These are phyloP conservation scores for Drosophila sp. DNA, from an alignment of 1,140 invertebrate species.

Conservation along the genomic window DNA sequence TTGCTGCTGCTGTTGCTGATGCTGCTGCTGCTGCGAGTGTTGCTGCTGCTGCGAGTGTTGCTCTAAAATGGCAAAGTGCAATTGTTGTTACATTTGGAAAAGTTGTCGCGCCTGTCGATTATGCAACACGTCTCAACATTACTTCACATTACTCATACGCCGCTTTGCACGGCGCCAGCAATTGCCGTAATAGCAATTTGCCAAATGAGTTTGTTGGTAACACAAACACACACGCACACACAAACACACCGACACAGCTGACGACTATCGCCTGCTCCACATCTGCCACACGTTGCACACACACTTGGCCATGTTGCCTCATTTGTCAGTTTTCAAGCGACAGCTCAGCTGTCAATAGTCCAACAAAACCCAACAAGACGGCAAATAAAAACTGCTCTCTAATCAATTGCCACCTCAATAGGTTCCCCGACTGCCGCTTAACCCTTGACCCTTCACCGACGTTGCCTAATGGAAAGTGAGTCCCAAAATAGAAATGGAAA, in stretches of 20 bases:
- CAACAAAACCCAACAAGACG: not conserved
- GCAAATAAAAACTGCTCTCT: constrained; percentile 39
- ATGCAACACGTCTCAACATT: constrained; percentile 49
- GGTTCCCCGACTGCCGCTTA: not conserved
- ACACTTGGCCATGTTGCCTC: constrained; percentile 19
- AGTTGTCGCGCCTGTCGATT: constrained; percentile 53
- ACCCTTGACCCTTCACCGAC: not conserved
- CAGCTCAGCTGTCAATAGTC: constrained; percentile 36
- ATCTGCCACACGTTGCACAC: constrained; percentile 39
- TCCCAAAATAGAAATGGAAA: constrained; percentile 21
- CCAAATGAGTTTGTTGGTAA: constrained; percentile 60
- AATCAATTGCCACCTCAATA: not conserved
- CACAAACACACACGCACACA: not conserved
- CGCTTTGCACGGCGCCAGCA: constrained; percentile 35
- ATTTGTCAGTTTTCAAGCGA: constrained; percentile 43
- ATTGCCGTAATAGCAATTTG: constrained; percentile 51
- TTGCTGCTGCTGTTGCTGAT: constrained; percentile 22
- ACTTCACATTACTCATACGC: constrained; percentile 60
- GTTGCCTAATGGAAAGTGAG: not conserved
- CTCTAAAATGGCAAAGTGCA: constrained; percentile 70
- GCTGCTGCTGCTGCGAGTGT: constrained; percentile 1
- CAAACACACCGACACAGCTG: not conserved
- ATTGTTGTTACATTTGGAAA: constrained; percentile 62
- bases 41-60: constrained; percentile 53
- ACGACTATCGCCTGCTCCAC: constrained; percentile 55